These are phyloP conservation scores for Megamerina dolium DNA, from an alignment of 2,888 invertebrate species.

Conservation along the genomic window DNA sequence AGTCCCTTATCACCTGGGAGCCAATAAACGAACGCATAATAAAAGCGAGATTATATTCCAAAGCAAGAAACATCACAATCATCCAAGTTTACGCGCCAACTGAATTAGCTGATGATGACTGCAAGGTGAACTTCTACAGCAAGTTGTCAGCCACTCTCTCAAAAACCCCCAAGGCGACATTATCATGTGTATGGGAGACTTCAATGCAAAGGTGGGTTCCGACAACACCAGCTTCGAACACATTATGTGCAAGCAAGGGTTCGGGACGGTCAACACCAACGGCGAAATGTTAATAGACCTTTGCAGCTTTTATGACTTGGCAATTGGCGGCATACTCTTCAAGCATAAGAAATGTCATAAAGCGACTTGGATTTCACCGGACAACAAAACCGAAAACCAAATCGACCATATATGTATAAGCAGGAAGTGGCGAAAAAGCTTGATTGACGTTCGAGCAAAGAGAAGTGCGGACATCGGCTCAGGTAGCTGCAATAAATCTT, in stretches of 20 bases:
- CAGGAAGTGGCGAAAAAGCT: background rate
- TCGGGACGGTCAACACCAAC: slow-evolving; percentile 1
- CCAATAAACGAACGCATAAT: slow-evolving; percentile 6
- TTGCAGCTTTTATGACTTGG: too few relatives aligned
- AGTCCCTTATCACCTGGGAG: too few relatives aligned
- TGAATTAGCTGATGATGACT: background rate
- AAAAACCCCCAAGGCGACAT: background rate
- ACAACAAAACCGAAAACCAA: slow-evolving; percentile 3
- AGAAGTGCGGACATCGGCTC: slow-evolving; percentile 2
- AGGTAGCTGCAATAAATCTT: too few relatives aligned
- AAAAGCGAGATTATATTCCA: background rate
- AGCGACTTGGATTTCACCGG: slow-evolving; percentile 4
- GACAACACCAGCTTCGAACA: background rate
- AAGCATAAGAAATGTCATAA: slow-evolving; percentile 3
- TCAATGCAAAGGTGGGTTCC: slow-evolving; percentile 1
- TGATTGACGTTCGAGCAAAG: slow-evolving; percentile 1
- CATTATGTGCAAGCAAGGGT: slow-evolving; percentile 2
- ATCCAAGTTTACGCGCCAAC: slow-evolving; percentile 5
- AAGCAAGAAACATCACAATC: background rate
- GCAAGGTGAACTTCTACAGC: slow-evolving; percentile 1
- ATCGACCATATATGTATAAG: slow-evolving; percentile 5
- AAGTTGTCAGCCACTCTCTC: background rate
- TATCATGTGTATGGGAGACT: too few relatives aligned
- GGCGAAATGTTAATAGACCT: slow-evolving; percentile 1
- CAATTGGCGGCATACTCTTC: too few relatives aligned